These are phyloP conservation scores for Coelopa pilipes DNA, from an alignment of 2,888 invertebrate genomes.

Conservation along the genomic window DNA sequence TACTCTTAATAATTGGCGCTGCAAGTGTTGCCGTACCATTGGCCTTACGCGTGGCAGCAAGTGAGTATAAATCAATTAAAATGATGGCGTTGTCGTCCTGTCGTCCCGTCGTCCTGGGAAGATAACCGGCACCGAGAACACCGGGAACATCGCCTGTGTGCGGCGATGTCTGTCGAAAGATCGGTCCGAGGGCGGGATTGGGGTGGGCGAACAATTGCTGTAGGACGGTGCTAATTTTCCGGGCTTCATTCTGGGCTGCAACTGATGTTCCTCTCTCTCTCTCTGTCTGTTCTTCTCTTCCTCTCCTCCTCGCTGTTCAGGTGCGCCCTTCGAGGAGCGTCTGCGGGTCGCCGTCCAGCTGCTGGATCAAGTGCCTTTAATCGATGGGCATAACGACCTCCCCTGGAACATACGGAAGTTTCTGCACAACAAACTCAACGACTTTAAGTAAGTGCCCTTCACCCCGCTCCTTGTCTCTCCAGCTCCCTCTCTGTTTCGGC, in stretches of 20 bases:
- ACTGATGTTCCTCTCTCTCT: not conserved
- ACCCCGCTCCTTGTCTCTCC: not conserved
- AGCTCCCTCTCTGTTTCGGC: constrained; percentile 11
- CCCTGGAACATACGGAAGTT: constrained; percentile 93
- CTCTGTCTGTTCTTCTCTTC: not conserved
- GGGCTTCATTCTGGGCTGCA: not conserved
- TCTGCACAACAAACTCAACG: constrained; percentile 86
- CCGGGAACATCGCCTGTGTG: no score
- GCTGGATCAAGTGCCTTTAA: constrained; percentile 80
- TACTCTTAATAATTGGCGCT: constrained; percentile 80
- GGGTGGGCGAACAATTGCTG: not conserved
- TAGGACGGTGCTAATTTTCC: not conserved
- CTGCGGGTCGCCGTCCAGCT: constrained; percentile 79
- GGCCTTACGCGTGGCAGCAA: constrained; percentile 79
- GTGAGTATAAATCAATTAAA: constrained; percentile 57
- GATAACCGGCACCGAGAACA: no score
- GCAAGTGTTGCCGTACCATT: constrained; percentile 84
- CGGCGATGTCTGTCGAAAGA: no score
- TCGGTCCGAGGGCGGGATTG: not conserved
- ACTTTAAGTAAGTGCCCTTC: constrained; percentile 73
- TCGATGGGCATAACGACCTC: constrained; percentile 90
- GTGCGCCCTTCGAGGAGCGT: constrained; percentile 80
- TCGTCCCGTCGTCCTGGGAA: no score
- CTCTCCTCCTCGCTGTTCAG: constrained; percentile 56
- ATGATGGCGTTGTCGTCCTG: not conserved